phyloP scores from a whole-genome alignment of 1,140 invertebrate species.

The Riptortus pedestris region DNA sequence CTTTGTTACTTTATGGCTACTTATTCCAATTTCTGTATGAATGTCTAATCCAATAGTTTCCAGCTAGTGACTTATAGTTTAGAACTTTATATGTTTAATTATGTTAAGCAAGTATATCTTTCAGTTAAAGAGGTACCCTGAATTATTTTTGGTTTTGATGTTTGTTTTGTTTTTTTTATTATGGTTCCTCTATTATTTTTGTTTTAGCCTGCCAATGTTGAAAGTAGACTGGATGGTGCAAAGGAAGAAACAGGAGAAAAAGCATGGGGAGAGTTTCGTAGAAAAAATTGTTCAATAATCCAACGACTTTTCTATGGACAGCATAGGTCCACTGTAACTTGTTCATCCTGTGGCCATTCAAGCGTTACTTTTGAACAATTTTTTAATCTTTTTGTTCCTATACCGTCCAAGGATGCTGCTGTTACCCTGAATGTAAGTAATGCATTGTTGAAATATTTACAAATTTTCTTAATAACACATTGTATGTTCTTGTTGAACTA shows the following conservation, averaged over 20 bases:
- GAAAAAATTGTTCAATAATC: slow-evolving; percentile 66
- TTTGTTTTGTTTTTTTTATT: too few relatives aligned
- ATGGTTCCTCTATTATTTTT: too few relatives aligned
- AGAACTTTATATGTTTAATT: too few relatives aligned
- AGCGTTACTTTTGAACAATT: slow-evolving; percentile 84
- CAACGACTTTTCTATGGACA: slow-evolving; percentile 78
- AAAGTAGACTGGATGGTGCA: slow-evolving; percentile 32
- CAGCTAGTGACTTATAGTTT: too few relatives aligned
- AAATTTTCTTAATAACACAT: not conserved
- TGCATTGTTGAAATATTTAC: slow-evolving; percentile 20
- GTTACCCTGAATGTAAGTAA: slow-evolving; percentile 57
- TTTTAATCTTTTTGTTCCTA: slow-evolving; percentile 74
- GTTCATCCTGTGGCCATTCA: slow-evolving; percentile 58
- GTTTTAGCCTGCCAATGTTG: not conserved
- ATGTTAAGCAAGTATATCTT: too few relatives aligned
- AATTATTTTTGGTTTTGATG: too few relatives aligned
- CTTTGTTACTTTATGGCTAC: too few relatives aligned
- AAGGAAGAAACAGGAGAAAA: slow-evolving; percentile 47
- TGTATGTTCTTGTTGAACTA: too few relatives aligned
- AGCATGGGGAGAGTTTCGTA: slow-evolving; percentile 64
- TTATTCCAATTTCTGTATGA: too few relatives aligned
- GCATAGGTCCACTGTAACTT: slow-evolving; percentile 71
- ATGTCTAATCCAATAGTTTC: too few relatives aligned
- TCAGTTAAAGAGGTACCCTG: too few relatives aligned
- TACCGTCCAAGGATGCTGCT: slow-evolving; percentile 45